A percentile compares a stretch with the other conserved stretches of the same genome.
phyloP scores from a whole-genome alignment of 2,113 vertebrate genomes.

The Dromas ardeola region DNA sequence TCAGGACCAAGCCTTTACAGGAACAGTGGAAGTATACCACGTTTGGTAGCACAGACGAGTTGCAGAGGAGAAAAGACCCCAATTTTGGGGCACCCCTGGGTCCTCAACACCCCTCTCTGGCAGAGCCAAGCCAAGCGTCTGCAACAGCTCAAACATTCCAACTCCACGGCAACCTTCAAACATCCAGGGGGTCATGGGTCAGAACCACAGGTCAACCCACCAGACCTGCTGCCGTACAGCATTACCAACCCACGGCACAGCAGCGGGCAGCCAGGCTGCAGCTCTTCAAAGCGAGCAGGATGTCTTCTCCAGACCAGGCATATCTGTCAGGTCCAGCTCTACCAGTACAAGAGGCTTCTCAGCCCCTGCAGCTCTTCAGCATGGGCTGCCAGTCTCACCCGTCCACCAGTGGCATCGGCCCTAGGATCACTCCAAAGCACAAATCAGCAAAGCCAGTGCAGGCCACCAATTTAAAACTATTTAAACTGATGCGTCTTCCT shows the following conservation, averaged over 20 bases:
- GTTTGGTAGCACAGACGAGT: rapidly evolving
- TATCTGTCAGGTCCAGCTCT: neutral
- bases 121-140: neutral
- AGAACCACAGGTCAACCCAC: neutral
- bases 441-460: neutral
- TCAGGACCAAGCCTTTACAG: neutral
- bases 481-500: neutral
- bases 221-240: neutral
- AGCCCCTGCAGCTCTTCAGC: neutral
- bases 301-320: neutral
- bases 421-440: neutral
- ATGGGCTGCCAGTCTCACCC: neutral
- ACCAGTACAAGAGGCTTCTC: neutral
- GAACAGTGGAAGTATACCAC: neutral
- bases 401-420: rapidly evolving
- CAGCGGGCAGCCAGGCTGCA: rapidly evolving
- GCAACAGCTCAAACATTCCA: neutral
- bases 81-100: neutral
- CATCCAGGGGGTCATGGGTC: rapidly evolving
- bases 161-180: neutral
- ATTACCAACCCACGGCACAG: rapidly evolving
- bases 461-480: neutral
- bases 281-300: neutral
- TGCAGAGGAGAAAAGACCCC: neutral
- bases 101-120: neutral